These are phyloP conservation scores for Euwallacea fornicatus DNA, from an alignment of 1,140 invertebrate species.

Conservation along the genomic window DNA sequence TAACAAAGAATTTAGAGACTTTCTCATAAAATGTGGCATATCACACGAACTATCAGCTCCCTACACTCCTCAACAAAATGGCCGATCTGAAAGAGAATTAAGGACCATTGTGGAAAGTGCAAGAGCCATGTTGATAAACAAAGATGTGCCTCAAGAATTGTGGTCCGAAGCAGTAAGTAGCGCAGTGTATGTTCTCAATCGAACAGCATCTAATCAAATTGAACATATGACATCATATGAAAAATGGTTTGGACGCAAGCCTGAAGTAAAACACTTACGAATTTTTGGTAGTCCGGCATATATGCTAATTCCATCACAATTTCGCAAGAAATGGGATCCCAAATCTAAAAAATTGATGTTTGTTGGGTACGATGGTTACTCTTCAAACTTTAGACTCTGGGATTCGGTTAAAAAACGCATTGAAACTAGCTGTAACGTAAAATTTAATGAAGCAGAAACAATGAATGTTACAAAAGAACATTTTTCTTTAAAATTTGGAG, in stretches of 20 bases:
- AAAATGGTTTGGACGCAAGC: conserved; percentile 39
- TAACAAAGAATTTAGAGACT: neutral
- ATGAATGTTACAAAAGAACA: conserved; percentile 2
- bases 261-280: conserved; percentile 28
- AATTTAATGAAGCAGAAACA: conserved; percentile 39
- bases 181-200: conserved; percentile 41
- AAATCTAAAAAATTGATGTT: conserved; percentile 35
- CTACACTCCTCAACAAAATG: conserved; percentile 53
- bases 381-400: conserved; percentile 24
- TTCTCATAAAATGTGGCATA: neutral
- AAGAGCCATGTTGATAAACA: conserved; percentile 18
- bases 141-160: conserved; percentile 42
- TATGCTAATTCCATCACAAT: conserved; percentile 36
- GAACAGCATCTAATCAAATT: conserved; percentile 2
- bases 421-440: conserved; percentile 43
- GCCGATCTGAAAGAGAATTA: conserved; percentile 51
- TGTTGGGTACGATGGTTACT: conserved; percentile 32
- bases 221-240: too few relatives aligned
- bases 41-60: conserved; percentile 16
- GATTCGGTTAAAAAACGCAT: conserved; percentile 42
- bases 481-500: neutral
- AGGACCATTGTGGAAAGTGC: conserved; percentile 50
- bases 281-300: conserved; percentile 48
- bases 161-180: conserved; percentile 54
- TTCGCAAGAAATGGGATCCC: conserved; percentile 28